Base-by-base conservation (phyloP, 2,888 invertebrate species). In the Sarcophaga variegata region DNA sequence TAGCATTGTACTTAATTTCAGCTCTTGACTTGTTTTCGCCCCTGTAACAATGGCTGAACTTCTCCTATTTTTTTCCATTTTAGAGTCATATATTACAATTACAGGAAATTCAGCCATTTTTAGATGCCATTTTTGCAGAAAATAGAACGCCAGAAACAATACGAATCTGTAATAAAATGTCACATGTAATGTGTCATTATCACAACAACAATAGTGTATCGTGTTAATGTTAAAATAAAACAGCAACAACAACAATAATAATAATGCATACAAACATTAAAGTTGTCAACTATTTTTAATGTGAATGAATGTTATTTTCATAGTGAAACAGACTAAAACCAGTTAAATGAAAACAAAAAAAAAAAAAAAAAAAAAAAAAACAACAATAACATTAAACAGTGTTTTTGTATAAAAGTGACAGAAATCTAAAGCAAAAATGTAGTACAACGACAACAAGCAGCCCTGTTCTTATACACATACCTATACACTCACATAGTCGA, bases 201-300 rank as follows among this genome's bases (percentile, higher is more conserved):
- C 82, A 74, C 74, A 85, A 81, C 67, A 81, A 69, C 54, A 77
- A 83, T 66, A 62, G 80, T 66, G 27, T 59, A 49, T 86, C 72
- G 66, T 45, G 22, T 67, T 60, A 37, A 59, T 8, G 37, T 37
- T 8, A 37, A 37, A 37, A 37, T 37, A 79, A 69, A 76, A 84
- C 27, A 87, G 71, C 81, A 88, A 88, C 80, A 80, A 70, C 27
- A 62, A 64, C 17, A 66, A 37, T 84, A 70, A 70, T 72, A 83
- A 59, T 84, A 85, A 81, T 63, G 54, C 62, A 47, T 14, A n/a
- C 47, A 47, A 75, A 88, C 85, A 86, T 79, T 72, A 64, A 83
- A 75, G 71, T 79, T 80, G 75, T 64, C 88, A 37, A 89, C 88
- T 85, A 88, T 69, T 83, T 77, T 69, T 37, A 37, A 37, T 37